Conservation (phyloP, 92 coral and sea anemone genomes). For the Palythoa grandis region DNA sequence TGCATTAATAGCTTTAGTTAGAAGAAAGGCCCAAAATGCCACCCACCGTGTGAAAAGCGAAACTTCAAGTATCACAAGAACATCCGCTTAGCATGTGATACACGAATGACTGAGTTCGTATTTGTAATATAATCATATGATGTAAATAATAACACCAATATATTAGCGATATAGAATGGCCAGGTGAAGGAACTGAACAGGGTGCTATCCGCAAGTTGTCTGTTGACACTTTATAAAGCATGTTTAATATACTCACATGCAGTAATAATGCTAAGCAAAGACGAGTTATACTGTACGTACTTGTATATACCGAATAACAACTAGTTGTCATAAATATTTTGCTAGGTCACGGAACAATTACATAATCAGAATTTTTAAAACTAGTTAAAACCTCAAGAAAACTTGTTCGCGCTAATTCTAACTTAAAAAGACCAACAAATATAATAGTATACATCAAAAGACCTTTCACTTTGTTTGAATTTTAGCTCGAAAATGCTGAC, state of each 20-base stretch:
- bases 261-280: neutral
- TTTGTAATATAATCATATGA: neutral
- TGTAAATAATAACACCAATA: neutral
- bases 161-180: neutral
- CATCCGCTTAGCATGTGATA: neutral
- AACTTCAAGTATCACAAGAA: neutral
- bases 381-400: no score
- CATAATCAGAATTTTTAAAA: no score
- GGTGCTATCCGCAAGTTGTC: neutral
- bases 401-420: neutral
- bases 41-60: constrained; percentile 1
- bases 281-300: neutral
- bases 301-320: neutral
- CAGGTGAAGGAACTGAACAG: neutral
- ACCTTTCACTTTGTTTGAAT: neutral
- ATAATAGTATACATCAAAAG: neutral
- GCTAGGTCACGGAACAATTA: neutral
- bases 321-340: neutral
- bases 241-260: neutral
- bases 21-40: neutral
- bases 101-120: neutral
- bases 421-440: neutral
- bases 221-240: neutral
- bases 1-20: neutral
- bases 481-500: constrained; percentile 6